phyloP scores from a whole-genome alignment of 2,113 vertebrate species.

The Rostratula benghalensis region DNA sequence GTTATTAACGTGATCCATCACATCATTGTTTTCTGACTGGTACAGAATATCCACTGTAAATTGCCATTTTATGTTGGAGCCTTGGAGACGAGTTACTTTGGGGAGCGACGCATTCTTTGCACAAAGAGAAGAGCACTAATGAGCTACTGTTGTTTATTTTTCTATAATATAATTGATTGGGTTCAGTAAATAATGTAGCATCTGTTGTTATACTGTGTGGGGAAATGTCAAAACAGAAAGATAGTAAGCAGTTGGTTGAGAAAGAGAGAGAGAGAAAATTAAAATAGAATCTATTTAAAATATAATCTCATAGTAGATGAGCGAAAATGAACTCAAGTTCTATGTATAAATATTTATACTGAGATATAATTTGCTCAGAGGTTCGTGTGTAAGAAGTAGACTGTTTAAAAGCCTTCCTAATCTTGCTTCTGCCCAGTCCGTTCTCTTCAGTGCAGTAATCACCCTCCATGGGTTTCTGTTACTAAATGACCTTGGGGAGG shows the following conservation, averaged over 20 bases:
- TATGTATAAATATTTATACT: conserved; percentile 71
- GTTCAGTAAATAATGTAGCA: conserved; percentile 93
- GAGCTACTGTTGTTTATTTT: conserved; percentile 99
- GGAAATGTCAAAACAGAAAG: conserved; percentile 91
- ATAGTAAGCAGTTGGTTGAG: conserved; percentile 74
- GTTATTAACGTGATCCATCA: conserved; percentile 63
- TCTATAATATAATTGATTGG: conserved; percentile 95
- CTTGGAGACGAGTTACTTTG: conserved; percentile 63
- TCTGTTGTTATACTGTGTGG: conserved; percentile 91
- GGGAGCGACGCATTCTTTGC: conserved; percentile 67
- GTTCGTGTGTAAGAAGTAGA: conserved; percentile 21
- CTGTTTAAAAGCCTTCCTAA: not conserved
- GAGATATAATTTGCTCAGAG: conserved; percentile 55
- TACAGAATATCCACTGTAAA: conserved; percentile 63
- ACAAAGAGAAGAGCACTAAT: conserved; percentile 87
- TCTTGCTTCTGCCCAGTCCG: conserved; percentile 12
- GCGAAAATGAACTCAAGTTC: conserved; percentile 66
- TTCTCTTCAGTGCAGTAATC: not conserved
- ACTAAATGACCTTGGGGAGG: conserved; percentile 7
- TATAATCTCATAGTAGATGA: conserved; percentile 57
- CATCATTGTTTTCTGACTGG: conserved; percentile 66
- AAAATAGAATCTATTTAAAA: conserved; percentile 70
- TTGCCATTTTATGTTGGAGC: conserved; percentile 63
- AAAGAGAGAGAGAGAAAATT: conserved; percentile 52
- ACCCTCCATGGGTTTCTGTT: not conserved